Percentiles rank a stretch among this genome's conserved stretches.
Evolutionary conservation across 1,140 invertebrate genomes (phyloP).

Genomic region (Apis laboriosa): DNA sequence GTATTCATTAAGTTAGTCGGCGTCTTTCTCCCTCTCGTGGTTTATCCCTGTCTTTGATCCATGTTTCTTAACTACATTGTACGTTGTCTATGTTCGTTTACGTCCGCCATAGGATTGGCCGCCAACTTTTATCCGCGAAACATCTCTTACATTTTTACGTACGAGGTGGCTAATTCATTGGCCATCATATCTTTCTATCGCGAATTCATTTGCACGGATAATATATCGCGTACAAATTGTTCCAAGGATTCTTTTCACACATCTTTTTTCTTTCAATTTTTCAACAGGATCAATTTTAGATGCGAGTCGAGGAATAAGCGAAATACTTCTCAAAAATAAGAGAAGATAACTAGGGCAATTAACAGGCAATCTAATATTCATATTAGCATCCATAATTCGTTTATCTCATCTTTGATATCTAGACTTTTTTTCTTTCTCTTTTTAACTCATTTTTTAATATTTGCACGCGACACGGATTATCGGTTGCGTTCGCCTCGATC

Average conservation of each 20-base stretch:
- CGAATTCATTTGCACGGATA: background rate
- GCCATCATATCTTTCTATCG: background rate
- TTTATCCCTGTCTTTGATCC: background rate
- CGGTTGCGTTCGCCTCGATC: background rate
- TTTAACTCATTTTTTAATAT: background rate
- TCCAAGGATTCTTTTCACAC: too few relatives aligned
- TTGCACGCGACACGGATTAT: constrained; percentile 1
- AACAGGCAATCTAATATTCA: background rate
- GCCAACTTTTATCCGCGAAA: background rate
- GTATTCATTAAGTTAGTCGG: background rate
- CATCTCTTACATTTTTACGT: too few relatives aligned
- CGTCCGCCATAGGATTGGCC: background rate
- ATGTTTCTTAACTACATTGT: too few relatives aligned
- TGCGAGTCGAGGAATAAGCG: too few relatives aligned
- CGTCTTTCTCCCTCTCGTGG: background rate
- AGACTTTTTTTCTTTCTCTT: too few relatives aligned
- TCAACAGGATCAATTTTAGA: too few relatives aligned
- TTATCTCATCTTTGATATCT: background rate
- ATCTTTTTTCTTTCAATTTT: too few relatives aligned
- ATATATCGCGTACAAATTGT: background rate
- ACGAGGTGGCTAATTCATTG: background rate
- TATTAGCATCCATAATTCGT: constrained; percentile 17
- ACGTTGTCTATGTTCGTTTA: background rate
- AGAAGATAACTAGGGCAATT: too few relatives aligned
- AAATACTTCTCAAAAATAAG: too few relatives aligned